Evolutionary conservation across 2,888 invertebrate genomes (phyloP).

Genomic region (Coremacera marginata): DNA sequence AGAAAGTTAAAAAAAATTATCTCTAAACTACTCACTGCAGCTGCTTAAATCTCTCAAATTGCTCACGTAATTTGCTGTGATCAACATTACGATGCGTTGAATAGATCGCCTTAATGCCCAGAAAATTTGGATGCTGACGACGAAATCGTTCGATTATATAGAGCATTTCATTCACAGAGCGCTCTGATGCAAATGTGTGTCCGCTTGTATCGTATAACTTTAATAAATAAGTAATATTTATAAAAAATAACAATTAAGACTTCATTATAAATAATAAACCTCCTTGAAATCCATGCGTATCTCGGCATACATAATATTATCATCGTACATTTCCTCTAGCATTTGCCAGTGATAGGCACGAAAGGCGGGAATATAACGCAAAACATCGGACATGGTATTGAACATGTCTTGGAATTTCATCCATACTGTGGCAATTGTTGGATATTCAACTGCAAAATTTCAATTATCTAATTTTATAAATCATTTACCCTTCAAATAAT

Average conservation of each 20-base stretch:
- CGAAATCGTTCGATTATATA: slow-evolving; percentile 71
- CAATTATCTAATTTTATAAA: no score
- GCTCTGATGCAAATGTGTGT: slow-evolving; percentile 69
- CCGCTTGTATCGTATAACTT: slow-evolving; percentile 73
- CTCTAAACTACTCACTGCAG: slow-evolving; percentile 57
- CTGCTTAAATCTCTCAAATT: slow-evolving; percentile 53
- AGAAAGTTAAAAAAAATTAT: no score
- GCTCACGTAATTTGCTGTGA: slow-evolving; percentile 44
- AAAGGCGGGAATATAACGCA: slow-evolving; percentile 72
- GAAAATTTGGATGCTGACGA: slow-evolving; percentile 71
- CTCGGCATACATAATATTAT: slow-evolving; percentile 76
- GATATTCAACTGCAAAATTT: slow-evolving; percentile 58
- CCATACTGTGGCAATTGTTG: slow-evolving; percentile 69
- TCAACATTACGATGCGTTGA: slow-evolving; percentile 54
- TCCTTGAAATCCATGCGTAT: slow-evolving; percentile 66
- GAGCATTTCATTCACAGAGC: slow-evolving; percentile 66
- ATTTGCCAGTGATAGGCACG: slow-evolving; percentile 72
- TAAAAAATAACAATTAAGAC: not conserved
- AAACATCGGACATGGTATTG: slow-evolving; percentile 68
- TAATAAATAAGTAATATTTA: not conserved
- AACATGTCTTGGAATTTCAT: slow-evolving; percentile 71
- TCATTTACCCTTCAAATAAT: not conserved
- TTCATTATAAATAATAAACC: slow-evolving; percentile 47
- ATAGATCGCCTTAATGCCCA: slow-evolving; percentile 75
- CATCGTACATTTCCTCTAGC: slow-evolving; percentile 73